These are phyloP conservation scores for Stenodema calcarata DNA, from an alignment of 2,888 invertebrate species.

Conservation along the genomic window DNA sequence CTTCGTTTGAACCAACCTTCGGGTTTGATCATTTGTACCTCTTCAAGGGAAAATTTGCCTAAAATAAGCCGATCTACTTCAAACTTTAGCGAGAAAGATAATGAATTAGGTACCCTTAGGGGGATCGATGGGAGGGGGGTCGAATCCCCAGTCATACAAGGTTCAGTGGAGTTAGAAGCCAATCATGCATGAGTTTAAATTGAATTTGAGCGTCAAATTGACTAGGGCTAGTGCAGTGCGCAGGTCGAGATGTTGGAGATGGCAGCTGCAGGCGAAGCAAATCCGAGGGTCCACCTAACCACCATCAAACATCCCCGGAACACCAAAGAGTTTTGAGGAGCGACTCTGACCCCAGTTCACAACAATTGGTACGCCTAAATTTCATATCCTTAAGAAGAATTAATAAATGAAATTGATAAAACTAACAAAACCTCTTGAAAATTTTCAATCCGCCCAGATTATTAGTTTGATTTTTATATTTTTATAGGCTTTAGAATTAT, in stretches of 20 bases:
- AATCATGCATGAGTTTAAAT: constrained; percentile 30
- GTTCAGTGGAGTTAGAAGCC: not conserved
- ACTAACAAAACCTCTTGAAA: not conserved
- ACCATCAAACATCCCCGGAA: constrained; percentile 61
- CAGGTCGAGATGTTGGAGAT: constrained; percentile 54
- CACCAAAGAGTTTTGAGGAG: constrained; percentile 65
- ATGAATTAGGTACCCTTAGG: too few relatives aligned
- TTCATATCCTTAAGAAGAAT: not conserved
- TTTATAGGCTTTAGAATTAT: not conserved
- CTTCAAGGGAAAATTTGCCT: too few relatives aligned
- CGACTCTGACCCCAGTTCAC: constrained; percentile 60
- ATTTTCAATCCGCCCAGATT: not conserved
- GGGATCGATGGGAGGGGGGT: too few relatives aligned
- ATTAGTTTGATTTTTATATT: not conserved
- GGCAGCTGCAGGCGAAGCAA: constrained; percentile 68
- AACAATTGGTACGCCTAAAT: constrained; percentile 62
- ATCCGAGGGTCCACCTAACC: constrained; percentile 73
- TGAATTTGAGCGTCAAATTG: constrained; percentile 20
- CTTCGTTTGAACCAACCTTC: not conserved
- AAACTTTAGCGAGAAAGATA: too few relatives aligned
- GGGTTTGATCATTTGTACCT: not conserved
- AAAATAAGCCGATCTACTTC: too few relatives aligned
- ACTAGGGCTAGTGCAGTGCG: constrained; percentile 65
- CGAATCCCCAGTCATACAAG: too few relatives aligned
- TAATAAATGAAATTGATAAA: not conserved